Percentiles rank a stretch among this genome's conserved stretches.
These are phyloP conservation scores for Eupsilia transversa DNA, from an alignment of 2,888 invertebrate species.

Conservation along the genomic window DNA sequence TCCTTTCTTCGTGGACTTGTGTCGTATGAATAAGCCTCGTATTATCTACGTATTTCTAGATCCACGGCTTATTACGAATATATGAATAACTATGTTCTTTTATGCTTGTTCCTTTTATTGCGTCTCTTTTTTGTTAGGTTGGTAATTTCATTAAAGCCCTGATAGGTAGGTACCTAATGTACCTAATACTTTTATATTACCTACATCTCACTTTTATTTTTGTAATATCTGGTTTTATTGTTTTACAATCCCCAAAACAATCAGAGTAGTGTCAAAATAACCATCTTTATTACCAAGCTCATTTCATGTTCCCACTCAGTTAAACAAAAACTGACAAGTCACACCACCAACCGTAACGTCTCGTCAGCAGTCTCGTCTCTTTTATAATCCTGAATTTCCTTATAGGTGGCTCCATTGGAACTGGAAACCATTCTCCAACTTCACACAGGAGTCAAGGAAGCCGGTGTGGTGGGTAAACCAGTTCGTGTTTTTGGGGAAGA, in stretches of 20 bases:
- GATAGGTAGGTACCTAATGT: constrained; percentile 2
- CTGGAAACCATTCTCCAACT: constrained; percentile 94
- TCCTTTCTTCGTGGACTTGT: constrained; percentile 47
- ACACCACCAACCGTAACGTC: background rate
- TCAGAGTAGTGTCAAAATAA: background rate
- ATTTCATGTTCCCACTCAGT: background rate
- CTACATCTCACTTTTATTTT: background rate
- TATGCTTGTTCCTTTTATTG: constrained; percentile 27
- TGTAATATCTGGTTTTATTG: background rate
- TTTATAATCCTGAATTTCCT: background rate
- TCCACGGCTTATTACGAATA: constrained; percentile 47
- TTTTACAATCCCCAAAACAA: background rate
- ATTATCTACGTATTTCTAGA: constrained; percentile 60
- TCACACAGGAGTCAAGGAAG: constrained; percentile 93
- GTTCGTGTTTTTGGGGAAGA: constrained; percentile 92
- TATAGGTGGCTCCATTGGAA: constrained; percentile 94
- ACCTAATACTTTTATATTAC: background rate
- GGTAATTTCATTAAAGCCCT: background rate
- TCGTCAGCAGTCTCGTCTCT: background rate
- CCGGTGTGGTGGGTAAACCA: constrained; percentile 94
- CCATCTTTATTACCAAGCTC: background rate
- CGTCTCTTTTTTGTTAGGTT: constrained; percentile 10
- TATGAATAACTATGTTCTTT: constrained; percentile 48
- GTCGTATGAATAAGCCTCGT: constrained; percentile 51
- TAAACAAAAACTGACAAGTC: background rate